Conservation (phyloP, 2,888 invertebrate genomes). For the Diadegma fenestrale region DNA sequence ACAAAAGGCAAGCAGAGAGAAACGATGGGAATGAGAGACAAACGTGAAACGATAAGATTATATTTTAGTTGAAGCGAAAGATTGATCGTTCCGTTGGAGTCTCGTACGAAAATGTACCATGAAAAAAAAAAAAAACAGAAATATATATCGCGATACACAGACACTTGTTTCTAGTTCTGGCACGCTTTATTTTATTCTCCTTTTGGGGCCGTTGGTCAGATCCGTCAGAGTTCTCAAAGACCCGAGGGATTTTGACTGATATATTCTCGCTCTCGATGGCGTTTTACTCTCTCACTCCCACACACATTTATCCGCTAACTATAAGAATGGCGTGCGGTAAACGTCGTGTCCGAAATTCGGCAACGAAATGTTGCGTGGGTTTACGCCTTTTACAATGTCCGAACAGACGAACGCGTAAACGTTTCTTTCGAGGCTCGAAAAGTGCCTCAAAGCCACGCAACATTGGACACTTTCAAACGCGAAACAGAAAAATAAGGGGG, state of each 20-base stretch:
- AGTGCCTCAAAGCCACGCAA: constrained; percentile 46
- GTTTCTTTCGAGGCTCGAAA: constrained; percentile 28
- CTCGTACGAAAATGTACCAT: constrained; percentile 47
- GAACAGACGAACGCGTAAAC: constrained; percentile 2
- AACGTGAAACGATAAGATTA: constrained; percentile 62
- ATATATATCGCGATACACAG: constrained; percentile 4
- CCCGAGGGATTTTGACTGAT: constrained; percentile 58
- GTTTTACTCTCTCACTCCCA: constrained; percentile 34
- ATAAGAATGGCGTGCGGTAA: constrained; percentile 14
- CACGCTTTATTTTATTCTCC: constrained; percentile 50
- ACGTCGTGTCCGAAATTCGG: background rate
- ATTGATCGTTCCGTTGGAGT: constrained; percentile 63
- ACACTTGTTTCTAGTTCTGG: constrained; percentile 32
- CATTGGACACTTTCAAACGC: constrained; percentile 4
- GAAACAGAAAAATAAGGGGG: constrained; percentile 29
- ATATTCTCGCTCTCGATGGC: background rate
- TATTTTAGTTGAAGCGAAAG: constrained; percentile 60
- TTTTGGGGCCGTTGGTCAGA: constrained; percentile 52
- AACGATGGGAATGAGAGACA: constrained; percentile 45
- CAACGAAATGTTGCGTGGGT: background rate
- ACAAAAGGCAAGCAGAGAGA: constrained; percentile 17
- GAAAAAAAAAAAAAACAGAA: background rate
- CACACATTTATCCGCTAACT: background rate
- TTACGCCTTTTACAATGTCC: constrained; percentile 12
- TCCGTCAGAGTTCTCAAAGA: constrained; percentile 63